Conservation (phyloP, 2,113 vertebrate genomes). For the Seriola aureovittata region DNA sequence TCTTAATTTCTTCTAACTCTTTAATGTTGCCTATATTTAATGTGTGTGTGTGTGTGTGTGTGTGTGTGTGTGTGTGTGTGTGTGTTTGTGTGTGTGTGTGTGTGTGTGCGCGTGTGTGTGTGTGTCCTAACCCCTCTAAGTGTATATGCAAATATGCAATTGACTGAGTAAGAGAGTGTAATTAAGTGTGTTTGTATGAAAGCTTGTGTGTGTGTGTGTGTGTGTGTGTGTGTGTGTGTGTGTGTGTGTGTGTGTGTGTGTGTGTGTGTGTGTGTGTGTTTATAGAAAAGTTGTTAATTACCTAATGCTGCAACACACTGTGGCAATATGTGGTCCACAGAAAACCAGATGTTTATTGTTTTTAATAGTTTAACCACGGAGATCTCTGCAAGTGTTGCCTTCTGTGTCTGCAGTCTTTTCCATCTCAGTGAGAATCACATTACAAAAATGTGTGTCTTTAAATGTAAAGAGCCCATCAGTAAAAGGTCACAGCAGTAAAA, state of each 20-base stretch:
- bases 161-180: constrained; percentile 24
- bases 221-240: constrained; percentile 16
- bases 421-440: constrained; percentile 26
- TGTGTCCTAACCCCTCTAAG: constrained; percentile 13
- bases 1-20: constrained; percentile 77
- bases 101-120: not conserved
- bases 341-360: constrained; percentile 79
- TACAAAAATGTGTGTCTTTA: not conserved
- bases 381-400: constrained; percentile 57
- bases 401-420: constrained; percentile 42
- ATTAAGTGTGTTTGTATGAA: constrained; percentile 49
- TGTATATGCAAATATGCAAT: constrained; percentile 44
- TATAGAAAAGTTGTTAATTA: constrained; percentile 75
- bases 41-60: constrained; percentile 16
- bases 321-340: constrained; percentile 70
- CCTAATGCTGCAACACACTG: constrained; percentile 72
- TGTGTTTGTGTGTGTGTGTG: constrained; percentile 12
- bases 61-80: constrained; percentile 15
- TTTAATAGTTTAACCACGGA: constrained; percentile 67
- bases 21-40: constrained; percentile 75
- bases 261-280: constrained; percentile 14
- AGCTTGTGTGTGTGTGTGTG: constrained; percentile 11
- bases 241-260: constrained; percentile 27
- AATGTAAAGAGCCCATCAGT: constrained; percentile 1
- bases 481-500: not conserved